Evolutionary conservation across 2,888 invertebrate genomes (phyloP).

Genomic region (Lycia hirtaria): DNA sequence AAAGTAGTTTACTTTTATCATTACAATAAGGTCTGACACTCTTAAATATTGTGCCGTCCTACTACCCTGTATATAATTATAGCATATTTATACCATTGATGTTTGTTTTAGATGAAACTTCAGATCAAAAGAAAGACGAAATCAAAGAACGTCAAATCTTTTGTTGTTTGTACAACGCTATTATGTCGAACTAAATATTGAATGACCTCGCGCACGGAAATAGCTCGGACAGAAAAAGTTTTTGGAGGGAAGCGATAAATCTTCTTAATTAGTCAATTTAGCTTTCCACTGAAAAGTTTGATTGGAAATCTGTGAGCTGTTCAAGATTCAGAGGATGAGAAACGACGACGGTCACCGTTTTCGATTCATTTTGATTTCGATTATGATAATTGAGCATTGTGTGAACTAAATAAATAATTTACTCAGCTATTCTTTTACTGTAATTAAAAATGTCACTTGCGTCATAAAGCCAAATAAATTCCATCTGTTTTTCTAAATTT

Average conservation of each 20-base stretch:
- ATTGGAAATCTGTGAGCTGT: conserved; percentile 65
- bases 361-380: conserved; percentile 29
- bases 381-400: conserved; percentile 26
- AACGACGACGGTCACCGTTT: too few relatives aligned
- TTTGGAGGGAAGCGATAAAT: conserved; percentile 79
- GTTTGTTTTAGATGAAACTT: conserved; percentile 46
- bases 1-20: too few relatives aligned
- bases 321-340: conserved; percentile 52
- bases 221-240: conserved; percentile 62
- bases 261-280: conserved; percentile 79
- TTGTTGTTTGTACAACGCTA: conserved; percentile 52
- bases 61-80: too few relatives aligned
- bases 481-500: too few relatives aligned
- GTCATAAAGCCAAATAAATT: too few relatives aligned
- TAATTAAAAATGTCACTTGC: too few relatives aligned
- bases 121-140: conserved; percentile 59
- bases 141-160: conserved; percentile 59
- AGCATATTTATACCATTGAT: conserved; percentile 9
- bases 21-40: too few relatives aligned
- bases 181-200: conserved; percentile 67
- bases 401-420: conserved; percentile 7
- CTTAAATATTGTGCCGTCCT: too few relatives aligned
- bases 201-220: conserved; percentile 66
- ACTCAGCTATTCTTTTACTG: too few relatives aligned
- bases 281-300: conserved; percentile 71